Evolutionary conservation across 2,888 invertebrate genomes (phyloP).

Genomic region (Trachelus tabidus): DNA sequence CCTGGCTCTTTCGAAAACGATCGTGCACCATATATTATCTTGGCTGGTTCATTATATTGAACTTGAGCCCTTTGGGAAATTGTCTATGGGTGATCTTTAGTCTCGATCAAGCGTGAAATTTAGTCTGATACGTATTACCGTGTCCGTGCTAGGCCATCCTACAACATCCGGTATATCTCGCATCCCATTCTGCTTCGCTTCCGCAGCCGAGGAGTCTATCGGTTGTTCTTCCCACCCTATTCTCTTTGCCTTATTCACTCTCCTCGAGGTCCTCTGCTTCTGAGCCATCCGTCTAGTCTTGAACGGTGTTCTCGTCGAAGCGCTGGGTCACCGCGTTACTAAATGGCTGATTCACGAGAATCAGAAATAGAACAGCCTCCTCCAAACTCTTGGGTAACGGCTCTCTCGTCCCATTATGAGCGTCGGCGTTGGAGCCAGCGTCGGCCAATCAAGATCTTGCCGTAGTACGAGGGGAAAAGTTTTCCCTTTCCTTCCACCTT

Average conservation of each 20-base stretch:
- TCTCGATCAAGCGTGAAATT: slow-evolving; percentile 64
- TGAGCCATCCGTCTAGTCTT: too few relatives aligned
- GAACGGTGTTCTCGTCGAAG: too few relatives aligned
- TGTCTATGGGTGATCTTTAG: slow-evolving; percentile 50
- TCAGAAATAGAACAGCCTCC: too few relatives aligned
- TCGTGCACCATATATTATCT: slow-evolving; percentile 43
- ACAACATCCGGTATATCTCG: too few relatives aligned
- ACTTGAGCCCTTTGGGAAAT: slow-evolving; percentile 63
- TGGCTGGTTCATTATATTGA: slow-evolving; percentile 57
- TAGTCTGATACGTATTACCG: slow-evolving; percentile 56
- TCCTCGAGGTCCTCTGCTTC: slow-evolving; percentile 31
- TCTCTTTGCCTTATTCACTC: slow-evolving; percentile 34
- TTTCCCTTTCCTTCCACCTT: too few relatives aligned
- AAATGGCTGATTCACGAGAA: too few relatives aligned
- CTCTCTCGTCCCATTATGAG: slow-evolving; percentile 3
- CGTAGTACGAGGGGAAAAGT: slow-evolving; percentile 47
- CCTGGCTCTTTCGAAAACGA: slow-evolving; percentile 28
- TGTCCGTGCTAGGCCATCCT: too few relatives aligned
- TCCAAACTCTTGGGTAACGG: too few relatives aligned
- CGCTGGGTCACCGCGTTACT: too few relatives aligned
- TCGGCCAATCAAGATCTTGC: neutral
- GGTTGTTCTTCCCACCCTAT: too few relatives aligned
- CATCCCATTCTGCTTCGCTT: too few relatives aligned
- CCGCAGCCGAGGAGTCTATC: too few relatives aligned
- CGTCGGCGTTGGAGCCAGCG: slow-evolving; percentile 38